These are phyloP conservation scores for Pecten maximus DNA, from an alignment of 2,888 invertebrate genomes.

Conservation along the genomic window DNA sequence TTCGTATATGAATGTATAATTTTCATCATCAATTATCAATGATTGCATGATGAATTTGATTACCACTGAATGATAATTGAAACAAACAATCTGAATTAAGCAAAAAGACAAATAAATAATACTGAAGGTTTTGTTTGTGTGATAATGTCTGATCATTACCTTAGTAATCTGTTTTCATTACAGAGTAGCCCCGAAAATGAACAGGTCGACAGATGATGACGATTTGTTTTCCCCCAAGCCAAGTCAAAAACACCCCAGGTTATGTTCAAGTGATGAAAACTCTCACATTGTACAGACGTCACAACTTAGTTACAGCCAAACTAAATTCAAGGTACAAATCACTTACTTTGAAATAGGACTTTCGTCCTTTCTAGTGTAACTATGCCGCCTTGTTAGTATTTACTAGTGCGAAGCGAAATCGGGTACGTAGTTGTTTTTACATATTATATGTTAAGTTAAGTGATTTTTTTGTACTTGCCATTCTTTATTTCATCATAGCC, in stretches of 20 bases:
- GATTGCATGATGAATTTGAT: not conserved
- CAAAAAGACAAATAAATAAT: no score
- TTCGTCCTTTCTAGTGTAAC: no score
- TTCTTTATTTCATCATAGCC: no score
- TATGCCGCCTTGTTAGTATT: no score
- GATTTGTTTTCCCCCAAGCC: not conserved
- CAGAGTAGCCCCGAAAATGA: not conserved
- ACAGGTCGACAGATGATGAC: not conserved
- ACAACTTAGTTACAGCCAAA: not conserved
- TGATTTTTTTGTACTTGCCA: no score
- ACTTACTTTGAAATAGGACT: not conserved
- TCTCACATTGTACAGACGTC: not conserved
- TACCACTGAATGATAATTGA: not conserved
- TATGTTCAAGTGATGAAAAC: not conserved
- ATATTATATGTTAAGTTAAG: no score
- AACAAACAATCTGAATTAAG: not conserved
- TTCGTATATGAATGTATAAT: not conserved
- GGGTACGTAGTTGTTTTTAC: no score
- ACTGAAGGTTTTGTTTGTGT: no score
- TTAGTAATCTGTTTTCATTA: not conserved
- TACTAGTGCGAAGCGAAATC: no score
- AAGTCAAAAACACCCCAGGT: not conserved
- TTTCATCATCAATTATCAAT: not conserved
- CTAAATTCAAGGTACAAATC: constrained; percentile 3
- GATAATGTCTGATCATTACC: not conserved